phyloP scores from a whole-genome alignment of 2,797 vertebrate genomes.

The Propithecus perrieri region DNA sequence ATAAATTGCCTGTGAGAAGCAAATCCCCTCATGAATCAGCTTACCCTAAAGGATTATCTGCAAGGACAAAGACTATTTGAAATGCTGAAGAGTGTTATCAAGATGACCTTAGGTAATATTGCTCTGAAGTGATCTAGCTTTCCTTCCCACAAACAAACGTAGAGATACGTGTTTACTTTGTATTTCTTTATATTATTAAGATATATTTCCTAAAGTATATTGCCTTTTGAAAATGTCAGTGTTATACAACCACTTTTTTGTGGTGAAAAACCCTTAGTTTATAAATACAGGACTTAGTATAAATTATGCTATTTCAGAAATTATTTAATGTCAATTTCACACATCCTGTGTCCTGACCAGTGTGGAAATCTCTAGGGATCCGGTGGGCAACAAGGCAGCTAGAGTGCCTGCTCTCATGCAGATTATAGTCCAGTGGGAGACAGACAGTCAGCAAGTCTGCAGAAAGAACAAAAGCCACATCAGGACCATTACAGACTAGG shows the following conservation, averaged over 20 bases:
- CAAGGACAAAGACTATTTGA: constrained; percentile 27
- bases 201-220: constrained; percentile 27
- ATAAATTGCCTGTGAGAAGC: constrained; percentile 20
- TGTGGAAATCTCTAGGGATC: neutral
- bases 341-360: neutral
- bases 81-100: neutral
- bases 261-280: constrained; percentile 25
- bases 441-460: neutral
- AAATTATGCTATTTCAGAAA: neutral
- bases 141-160: constrained; percentile 31
- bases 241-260: neutral
- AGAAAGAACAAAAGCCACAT: neutral
- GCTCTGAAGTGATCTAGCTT: neutral
- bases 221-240: constrained; percentile 33
- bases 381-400: neutral
- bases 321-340: neutral
- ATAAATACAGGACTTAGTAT: neutral
- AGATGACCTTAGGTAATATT: constrained; percentile 1
- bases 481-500: neutral
- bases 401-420: neutral
- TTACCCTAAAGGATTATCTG: constrained; percentile 51
- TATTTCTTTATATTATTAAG: constrained; percentile 37
- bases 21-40: constrained; percentile 54
- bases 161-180: neutral
- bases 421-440: neutral